Evolutionary conservation across 2,888 invertebrate genomes (phyloP).

Genomic region (Orgyia antiqua): DNA sequence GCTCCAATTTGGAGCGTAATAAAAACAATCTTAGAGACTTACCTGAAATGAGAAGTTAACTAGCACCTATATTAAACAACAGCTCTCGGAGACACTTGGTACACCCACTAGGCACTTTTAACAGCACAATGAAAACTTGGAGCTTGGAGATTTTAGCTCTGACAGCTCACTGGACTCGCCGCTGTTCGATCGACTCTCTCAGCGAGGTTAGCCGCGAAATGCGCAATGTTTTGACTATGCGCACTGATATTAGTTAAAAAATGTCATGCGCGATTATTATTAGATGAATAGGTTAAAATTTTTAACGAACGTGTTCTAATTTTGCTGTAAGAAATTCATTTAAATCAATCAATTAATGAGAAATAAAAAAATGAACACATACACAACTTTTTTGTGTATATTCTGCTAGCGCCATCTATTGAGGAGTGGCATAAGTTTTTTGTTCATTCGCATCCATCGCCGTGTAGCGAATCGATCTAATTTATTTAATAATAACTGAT

Average conservation of each 20-base stretch:
- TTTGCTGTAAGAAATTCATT: conserved; percentile 8
- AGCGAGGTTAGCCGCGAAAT: conserved; percentile 60
- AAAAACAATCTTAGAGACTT: conserved; percentile 28
- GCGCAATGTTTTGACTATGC: conserved; percentile 78
- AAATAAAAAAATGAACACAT: conserved; percentile 1
- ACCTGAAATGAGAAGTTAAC: conserved; percentile 53
- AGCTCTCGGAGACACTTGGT: conserved; percentile 53
- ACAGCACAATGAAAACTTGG: conserved; percentile 51
- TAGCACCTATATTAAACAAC: conserved; percentile 51
- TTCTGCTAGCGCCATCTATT: conserved; percentile 30
- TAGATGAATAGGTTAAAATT: no score
- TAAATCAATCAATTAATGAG: no score
- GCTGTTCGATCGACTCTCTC: conserved; percentile 60
- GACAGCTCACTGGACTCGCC: conserved; percentile 36
- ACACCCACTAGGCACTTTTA: conserved; percentile 71
- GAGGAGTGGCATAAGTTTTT: conserved; percentile 11
- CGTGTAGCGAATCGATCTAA: no score
- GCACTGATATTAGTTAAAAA: conserved; percentile 59
- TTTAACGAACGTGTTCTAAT: background rate
- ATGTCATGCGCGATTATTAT: conserved; percentile 59
- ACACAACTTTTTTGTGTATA: conserved; percentile 4
- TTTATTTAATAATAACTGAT: no score
- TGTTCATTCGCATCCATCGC: no score
- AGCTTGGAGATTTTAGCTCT: conserved; percentile 52
- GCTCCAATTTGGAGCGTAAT: no score